Evolutionary conservation across 2,113 vertebrate genomes (phyloP).

Genomic region (Pleuronectes platessa): DNA sequence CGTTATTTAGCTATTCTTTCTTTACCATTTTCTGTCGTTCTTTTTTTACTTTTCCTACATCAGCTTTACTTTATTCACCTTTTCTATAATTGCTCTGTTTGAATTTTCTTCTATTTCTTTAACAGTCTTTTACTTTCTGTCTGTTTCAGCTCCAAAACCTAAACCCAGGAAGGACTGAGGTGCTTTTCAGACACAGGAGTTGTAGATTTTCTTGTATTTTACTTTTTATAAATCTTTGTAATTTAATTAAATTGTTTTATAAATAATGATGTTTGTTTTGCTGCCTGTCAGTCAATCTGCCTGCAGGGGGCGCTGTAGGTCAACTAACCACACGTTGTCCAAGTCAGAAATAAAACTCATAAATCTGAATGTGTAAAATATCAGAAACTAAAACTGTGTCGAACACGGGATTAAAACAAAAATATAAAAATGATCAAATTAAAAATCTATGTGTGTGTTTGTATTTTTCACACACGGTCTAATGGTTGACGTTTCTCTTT

Average conservation of each 20-base stretch:
- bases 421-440: too few species aligned
- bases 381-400: too few species aligned
- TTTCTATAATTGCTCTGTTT: too few species aligned
- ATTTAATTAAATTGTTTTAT: slow-evolving; percentile 31
- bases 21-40: not conserved
- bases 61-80: not conserved
- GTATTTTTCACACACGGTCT: too few species aligned
- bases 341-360: not conserved
- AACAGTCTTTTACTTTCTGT: not conserved
- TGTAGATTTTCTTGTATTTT: not conserved
- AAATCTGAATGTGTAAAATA: too few species aligned
- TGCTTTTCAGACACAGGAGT: not conserved
- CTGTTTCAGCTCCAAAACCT: slow-evolving; percentile 88
- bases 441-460: too few species aligned
- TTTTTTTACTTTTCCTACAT: not conserved
- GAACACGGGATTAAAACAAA: too few species aligned
- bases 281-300: not conserved
- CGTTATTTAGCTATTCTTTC: not conserved
- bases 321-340: not conserved
- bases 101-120: not conserved
- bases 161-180: slow-evolving; percentile 87
- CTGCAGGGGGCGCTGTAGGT: slow-evolving; percentile 36
- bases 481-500: too few species aligned
- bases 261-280: not conserved
- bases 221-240: not conserved